Base-by-base conservation (phyloP, 2,113 vertebrate genomes). In the Cyprinodon tularosa region DNA sequence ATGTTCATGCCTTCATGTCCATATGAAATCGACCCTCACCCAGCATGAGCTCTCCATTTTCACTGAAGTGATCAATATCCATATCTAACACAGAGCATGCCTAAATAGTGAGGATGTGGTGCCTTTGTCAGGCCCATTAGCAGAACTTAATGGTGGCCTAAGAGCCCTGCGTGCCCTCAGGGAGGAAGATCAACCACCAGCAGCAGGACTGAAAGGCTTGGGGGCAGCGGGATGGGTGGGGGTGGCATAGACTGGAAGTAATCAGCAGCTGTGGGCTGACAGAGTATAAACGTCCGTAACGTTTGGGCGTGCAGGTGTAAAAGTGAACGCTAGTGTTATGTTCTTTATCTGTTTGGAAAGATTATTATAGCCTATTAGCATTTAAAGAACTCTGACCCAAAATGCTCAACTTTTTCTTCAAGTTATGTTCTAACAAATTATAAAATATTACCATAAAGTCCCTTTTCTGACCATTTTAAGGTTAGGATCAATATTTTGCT, bases 31-130 rank as follows among this genome's bases (percentile, higher is more conserved):
- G 57, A 82, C 85, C 76, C 61, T 77, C 42, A 20, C 45, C 73
- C 37, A 14, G 45, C 70, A 68, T 76, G 10, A 15, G 15, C 68
- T 80, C 79, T 86, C 86, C 85, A 73, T 81, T 88, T 84, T 88
- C 89, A 82, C 76, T 73, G 76, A 87, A 85, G 86, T 85, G 89
- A 81, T 93, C 91, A 86, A 91, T 93, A 93, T 87, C 86, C 76
- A 91, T 89, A 88, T 92, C 84, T 77, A 63, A 89, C 73, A 88
- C 79, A 36, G 76, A 82, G 81, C 63, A 84, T 82, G 82, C 80
- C 90, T 90, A 89, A 93, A 90, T 88, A 86, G 72, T 86, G 71
- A 91, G 89, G 91, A 91, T 91, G 89, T 90, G 89, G 91, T 66
- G 59, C 79, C 73, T 68, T 91, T 86, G 86, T 89, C 76, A 85